Base-by-base conservation (phyloP, 1,140 invertebrate genomes). In the Leguminivora glycinivorella region DNA sequence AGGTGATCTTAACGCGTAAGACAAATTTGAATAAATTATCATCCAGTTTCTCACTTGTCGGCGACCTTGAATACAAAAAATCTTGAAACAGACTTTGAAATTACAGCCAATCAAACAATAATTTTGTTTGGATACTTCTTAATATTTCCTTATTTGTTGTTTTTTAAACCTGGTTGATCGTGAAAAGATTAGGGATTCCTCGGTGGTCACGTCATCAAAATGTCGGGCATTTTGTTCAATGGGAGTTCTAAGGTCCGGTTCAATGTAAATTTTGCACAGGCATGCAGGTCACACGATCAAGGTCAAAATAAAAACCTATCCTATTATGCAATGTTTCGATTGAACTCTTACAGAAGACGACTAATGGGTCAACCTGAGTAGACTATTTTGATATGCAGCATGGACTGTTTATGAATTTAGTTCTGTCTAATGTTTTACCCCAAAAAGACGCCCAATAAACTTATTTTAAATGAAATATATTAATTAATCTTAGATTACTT, bases 21-120 rank as follows among this genome's bases (percentile, higher is more conserved):
- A 29, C 25, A 63, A 63, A 29, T 29, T 63, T 63, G 58, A 63
- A 63, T 63, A 63, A 29, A 63, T 63, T 63, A 63, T 63, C 26
- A 29, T 63, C 58, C 31, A 63, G 26, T 63, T 63, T 63, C 26
- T 43, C 17, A 43, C 40, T 31, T 17, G 29, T 17, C 58, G 24
- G 9, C 26, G 26, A 63, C 58, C 14, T 63, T 63, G 58, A 31
- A 4, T 52, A 52, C n/a, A 22, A 22, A 40, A 40, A 52, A 22
- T 52, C 47, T 52, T 52, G 19, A n/a, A 6, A 40, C 17, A 47
- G n/a, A 47, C 43, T 47, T 47, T 6, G 43, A 52, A 52, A 10
- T 10, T 52, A 52, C 47, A 52, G 19, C 47, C 47, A 52, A 52
- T 52, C 22, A 52, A 52, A 22, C 19, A 10, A 43, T 43, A 43